Evolutionary conservation across 23 tunicate species (phyloP).

Genomic region (Corella eumyota): DNA sequence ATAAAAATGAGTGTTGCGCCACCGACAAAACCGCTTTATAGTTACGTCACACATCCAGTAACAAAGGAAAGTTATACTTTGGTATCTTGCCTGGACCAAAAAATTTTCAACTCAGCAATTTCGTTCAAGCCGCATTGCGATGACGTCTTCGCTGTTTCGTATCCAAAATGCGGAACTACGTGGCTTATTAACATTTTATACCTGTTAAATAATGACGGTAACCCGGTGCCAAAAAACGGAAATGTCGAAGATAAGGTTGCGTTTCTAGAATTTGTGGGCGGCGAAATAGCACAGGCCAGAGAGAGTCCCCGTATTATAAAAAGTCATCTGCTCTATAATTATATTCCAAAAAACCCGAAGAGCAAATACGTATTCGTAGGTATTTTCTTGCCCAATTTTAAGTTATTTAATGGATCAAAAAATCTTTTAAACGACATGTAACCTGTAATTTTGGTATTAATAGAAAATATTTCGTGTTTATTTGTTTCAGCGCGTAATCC

Average conservation of each 20-base stretch:
- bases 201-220: constrained; percentile 16
- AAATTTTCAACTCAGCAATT: constrained; percentile 13
- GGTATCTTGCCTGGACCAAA: neutral
- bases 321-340: constrained; percentile 11
- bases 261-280: constrained; percentile 28
- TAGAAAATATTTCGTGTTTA: neutral
- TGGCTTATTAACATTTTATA: constrained; percentile 33
- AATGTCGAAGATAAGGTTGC: constrained; percentile 10
- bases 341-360: constrained; percentile 8
- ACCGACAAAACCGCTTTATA: constrained; percentile 15
- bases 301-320: constrained; percentile 29
- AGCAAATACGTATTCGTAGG: constrained; percentile 44
- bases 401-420: neutral
- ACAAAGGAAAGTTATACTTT: neutral
- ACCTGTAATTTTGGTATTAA: too few species aligned
- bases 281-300: neutral
- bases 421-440: too few species aligned
- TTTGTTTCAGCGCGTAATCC: constrained; percentile 36
- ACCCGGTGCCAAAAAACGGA: constrained; percentile 3
- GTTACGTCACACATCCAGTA: constrained; percentile 19
- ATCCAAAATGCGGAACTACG: constrained; percentile 49
- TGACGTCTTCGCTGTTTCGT: constrained; percentile 24
- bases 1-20: too few species aligned
- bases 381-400: neutral
- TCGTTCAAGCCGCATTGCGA: constrained; percentile 11